Conservation (phyloP, 1,140 invertebrate species). For the Leptopilina clavipes region DNA sequence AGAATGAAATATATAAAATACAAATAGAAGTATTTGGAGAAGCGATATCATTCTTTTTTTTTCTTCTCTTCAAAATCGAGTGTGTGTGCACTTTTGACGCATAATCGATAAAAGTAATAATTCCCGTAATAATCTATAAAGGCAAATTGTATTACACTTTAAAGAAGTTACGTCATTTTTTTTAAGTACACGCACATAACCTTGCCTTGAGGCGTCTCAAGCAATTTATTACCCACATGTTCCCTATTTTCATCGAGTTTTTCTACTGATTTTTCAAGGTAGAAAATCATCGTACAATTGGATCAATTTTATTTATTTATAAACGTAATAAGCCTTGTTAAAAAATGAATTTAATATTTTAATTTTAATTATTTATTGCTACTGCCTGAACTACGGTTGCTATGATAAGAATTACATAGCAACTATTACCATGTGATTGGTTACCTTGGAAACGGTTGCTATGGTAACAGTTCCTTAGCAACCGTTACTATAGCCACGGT, state of each 20-base stretch:
- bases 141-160: constrained; percentile 12
- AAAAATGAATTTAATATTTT: too few relatives aligned
- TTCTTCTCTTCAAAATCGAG: not conserved
- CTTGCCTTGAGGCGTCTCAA: constrained; percentile 27
- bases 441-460: too few relatives aligned
- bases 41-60: not conserved
- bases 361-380: too few relatives aligned
- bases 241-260: not conserved
- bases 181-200: constrained; percentile 11
- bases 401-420: too few relatives aligned
- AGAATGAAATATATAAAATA: too few relatives aligned
- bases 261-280: constrained; percentile 1
- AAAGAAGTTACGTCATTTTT: constrained; percentile 24
- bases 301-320: not conserved
- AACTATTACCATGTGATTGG: too few relatives aligned
- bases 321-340: too few relatives aligned
- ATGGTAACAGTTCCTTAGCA: too few relatives aligned
- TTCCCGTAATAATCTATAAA: not conserved
- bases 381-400: too few relatives aligned
- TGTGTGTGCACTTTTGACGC: not conserved
- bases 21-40: not conserved
- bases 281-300: not conserved
- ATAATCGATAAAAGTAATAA: not conserved
- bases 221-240: constrained; percentile 26
- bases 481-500: too few relatives aligned